Base-by-base conservation (phyloP, 2,113 vertebrate species). In the Eleginops maclovinus region DNA sequence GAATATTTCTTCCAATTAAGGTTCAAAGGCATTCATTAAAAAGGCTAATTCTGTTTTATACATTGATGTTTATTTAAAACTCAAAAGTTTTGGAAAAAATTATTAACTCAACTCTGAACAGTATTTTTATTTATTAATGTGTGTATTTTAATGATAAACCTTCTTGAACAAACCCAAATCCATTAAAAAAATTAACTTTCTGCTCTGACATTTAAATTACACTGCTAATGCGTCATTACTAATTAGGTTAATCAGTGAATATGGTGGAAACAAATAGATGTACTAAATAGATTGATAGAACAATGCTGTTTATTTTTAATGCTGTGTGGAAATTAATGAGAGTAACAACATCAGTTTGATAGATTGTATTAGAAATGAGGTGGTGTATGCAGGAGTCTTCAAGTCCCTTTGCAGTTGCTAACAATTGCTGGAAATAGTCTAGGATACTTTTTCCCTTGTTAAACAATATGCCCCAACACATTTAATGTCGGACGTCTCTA, bases 391-490 rank as follows among this genome's bases (percentile, higher is more conserved):
- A 50, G n/a, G n/a, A n/a, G n/a, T n/a, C n/a, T n/a, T n/a, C n/a
- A n/a, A n/a, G n/a, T n/a, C 14, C 12, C 17, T 47, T 49, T 46
- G 46, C 17, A 61, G 24, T 41, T 58, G 47, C 40, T 21, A 1
- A 26, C 16, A 66, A 11, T 47, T 17, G 54, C 1, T 28, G 22
- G 31, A 51, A 59, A 75, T 2, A 47, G 15, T 64, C 13, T 11
- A 13, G 40, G 53, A 46, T 19, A 28, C 14, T 51, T 47, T 54
- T 24, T 54, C 72, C 60, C 65, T 24, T 41, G 51, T n/a, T 66
- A 71, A 46, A 64, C 28, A 50, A 11, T 43, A 26, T n/a, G 15
- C 11, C 36, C 53, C 40, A 15, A 68, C 47, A 17, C 41, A 55
- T 28, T 74, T 16, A 40, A 13, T 24, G 10, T 40, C 22, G 12